These are phyloP conservation scores for Eudasyphora cyanicolor DNA, from an alignment of 2,888 invertebrate species.

Conservation along the genomic window DNA sequence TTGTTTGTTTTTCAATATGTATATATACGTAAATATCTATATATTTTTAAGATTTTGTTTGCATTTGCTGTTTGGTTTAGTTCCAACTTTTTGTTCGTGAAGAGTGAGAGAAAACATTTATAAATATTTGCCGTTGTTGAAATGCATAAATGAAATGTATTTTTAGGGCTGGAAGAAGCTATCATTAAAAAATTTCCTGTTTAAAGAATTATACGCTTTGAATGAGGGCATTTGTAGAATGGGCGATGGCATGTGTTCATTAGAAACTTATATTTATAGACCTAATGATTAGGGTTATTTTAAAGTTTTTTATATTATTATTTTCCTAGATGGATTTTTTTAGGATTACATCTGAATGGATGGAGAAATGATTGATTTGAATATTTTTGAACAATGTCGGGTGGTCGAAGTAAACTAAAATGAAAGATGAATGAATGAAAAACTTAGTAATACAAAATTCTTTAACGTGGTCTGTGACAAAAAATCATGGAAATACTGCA, in stretches of 20 bases:
- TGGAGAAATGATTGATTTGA: too few relatives aligned
- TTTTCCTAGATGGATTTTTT: too few relatives aligned
- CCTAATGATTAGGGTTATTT: neutral
- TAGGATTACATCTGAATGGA: too few relatives aligned
- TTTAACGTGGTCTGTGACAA: too few relatives aligned
- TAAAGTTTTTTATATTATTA: too few relatives aligned
- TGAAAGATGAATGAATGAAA: too few relatives aligned
- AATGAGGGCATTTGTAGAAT: neutral
- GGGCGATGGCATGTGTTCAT: neutral
- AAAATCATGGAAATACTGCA: too few relatives aligned
- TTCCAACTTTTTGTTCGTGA: constrained; percentile 17
- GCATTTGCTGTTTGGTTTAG: constrained; percentile 13
- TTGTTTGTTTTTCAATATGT: constrained; percentile 29
- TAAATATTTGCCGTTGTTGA: constrained; percentile 19
- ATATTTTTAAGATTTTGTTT: constrained; percentile 12
- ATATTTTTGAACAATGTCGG: too few relatives aligned
- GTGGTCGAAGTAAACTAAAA: too few relatives aligned
- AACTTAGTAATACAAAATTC: too few relatives aligned
- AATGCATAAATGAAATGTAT: constrained; percentile 1
- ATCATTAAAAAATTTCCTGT: neutral
- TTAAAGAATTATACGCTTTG: neutral
- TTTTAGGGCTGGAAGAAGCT: neutral
- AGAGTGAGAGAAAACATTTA: constrained; percentile 16
- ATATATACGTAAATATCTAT: too few relatives aligned
- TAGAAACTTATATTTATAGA: neutral